Conservation (phyloP, 2,113 vertebrate species). For the Podiceps cristatus region DNA sequence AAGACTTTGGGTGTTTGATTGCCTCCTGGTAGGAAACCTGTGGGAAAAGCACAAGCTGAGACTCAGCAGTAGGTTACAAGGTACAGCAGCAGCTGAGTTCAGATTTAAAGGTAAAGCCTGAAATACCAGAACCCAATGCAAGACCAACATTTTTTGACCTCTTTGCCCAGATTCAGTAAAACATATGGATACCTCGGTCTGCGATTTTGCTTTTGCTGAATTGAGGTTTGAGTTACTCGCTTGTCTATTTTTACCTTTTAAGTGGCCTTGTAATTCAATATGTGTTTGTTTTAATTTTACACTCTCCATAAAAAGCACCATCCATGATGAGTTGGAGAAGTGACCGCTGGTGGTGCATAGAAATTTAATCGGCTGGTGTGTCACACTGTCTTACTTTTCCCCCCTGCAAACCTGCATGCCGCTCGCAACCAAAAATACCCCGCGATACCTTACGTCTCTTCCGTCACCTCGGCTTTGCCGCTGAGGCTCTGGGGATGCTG, state of each 20-base stretch:
- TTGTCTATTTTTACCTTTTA: constrained; percentile 51
- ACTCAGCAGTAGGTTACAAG: neutral
- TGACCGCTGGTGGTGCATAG: neutral
- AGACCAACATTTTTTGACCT: neutral
- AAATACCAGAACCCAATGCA: neutral
- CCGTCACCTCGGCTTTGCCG: neutral
- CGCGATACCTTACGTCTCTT: neutral
- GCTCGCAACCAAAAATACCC: neutral
- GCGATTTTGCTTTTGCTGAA: constrained; percentile 13
- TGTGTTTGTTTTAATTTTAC: constrained; percentile 69
- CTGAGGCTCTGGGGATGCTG: neutral
- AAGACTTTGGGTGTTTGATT: neutral
- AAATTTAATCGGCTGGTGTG: neutral
- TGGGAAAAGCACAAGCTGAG: neutral
- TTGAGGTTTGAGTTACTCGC: constrained; percentile 31
- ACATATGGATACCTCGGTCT: neutral
- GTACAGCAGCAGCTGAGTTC: neutral
- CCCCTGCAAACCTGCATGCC: neutral
- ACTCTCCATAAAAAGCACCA: constrained; percentile 31
- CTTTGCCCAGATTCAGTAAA: neutral
- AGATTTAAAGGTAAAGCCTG: constrained; percentile 18
- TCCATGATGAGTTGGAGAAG: constrained; percentile 29
- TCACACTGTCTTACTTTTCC: constrained; percentile 4
- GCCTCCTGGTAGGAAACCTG: neutral
- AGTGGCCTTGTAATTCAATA: constrained; percentile 21